Percentiles rank a stretch among this genome's conserved stretches.
phyloP scores from a whole-genome alignment of 1,140 invertebrate species.

The Drosophila ficusphila region DNA sequence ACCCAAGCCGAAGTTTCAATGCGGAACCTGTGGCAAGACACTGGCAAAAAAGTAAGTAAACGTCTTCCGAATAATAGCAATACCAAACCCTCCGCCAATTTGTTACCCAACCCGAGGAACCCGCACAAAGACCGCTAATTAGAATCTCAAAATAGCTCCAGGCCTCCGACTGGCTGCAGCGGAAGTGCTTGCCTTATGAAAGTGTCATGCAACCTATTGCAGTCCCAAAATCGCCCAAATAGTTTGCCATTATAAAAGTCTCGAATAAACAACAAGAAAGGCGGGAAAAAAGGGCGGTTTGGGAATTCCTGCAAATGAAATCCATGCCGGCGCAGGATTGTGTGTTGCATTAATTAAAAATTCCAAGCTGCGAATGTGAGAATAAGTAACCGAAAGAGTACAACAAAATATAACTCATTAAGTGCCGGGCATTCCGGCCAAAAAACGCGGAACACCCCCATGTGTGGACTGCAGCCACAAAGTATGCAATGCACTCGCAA shows the following conservation, averaged over 20 bases:
- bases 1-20: constrained; percentile 83
- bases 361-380: constrained; percentile 58
- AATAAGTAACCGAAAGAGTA: constrained; percentile 28
- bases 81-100: background rate
- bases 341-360: constrained; percentile 77
- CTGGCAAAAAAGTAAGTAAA: constrained; percentile 88
- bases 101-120: background rate
- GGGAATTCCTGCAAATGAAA: constrained; percentile 60
- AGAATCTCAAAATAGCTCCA: constrained; percentile 32
- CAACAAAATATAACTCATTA: constrained; percentile 72
- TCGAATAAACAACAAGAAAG: constrained; percentile 36
- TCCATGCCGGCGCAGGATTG: constrained; percentile 31
- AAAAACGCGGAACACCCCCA: constrained; percentile 37
- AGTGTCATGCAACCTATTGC: constrained; percentile 59
- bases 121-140: constrained; percentile 35
- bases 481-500: constrained; percentile 82
- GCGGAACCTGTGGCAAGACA: constrained; percentile 86
- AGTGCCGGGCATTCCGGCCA: constrained; percentile 66
- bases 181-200: constrained; percentile 32
- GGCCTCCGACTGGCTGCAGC: constrained; percentile 6
- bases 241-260: constrained; percentile 31
- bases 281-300: constrained; percentile 16
- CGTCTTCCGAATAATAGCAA: too few relatives aligned
- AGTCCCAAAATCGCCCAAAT: constrained; percentile 24
- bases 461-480: constrained; percentile 58